A percentile compares a stretch with the other conserved stretches of the same genome.
These are phyloP conservation scores for Lutjanus argentimaculatus DNA, from an alignment of 2,797 vertebrate genomes.

Conservation along the genomic window DNA sequence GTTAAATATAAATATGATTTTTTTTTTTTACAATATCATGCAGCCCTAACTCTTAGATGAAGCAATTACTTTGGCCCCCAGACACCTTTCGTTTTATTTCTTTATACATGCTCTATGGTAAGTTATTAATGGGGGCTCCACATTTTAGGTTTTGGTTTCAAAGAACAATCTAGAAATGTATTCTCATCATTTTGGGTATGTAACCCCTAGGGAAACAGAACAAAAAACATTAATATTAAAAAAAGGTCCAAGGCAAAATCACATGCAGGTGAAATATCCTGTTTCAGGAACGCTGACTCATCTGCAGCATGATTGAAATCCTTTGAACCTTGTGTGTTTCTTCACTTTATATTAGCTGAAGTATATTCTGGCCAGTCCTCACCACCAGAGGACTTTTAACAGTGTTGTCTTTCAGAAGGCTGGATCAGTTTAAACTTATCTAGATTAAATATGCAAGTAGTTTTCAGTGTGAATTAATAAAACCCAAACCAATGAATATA, in stretches of 20 bases:
- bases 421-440: background rate
- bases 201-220: background rate
- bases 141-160: constrained; percentile 3
- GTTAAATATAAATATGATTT: no score
- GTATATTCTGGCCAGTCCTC: constrained; percentile 4
- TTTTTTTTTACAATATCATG: no score
- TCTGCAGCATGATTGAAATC: background rate
- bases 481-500: background rate
- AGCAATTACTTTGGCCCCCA: background rate
- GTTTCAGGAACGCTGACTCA: background rate
- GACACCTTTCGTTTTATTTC: background rate
- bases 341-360: background rate
- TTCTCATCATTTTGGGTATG: background rate
- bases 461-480: background rate
- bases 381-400: background rate
- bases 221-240: constrained; percentile 8
- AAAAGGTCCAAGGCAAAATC: constrained; percentile 4
- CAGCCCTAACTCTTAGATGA: background rate
- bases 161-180: background rate
- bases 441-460: background rate
- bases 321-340: constrained; percentile 3
- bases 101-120: background rate
- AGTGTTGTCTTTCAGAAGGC: background rate
- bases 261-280: background rate
- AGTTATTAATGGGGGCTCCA: background rate